Base-by-base conservation (phyloP, 2,113 vertebrate species). In the Peucedramus taeniatus region DNA sequence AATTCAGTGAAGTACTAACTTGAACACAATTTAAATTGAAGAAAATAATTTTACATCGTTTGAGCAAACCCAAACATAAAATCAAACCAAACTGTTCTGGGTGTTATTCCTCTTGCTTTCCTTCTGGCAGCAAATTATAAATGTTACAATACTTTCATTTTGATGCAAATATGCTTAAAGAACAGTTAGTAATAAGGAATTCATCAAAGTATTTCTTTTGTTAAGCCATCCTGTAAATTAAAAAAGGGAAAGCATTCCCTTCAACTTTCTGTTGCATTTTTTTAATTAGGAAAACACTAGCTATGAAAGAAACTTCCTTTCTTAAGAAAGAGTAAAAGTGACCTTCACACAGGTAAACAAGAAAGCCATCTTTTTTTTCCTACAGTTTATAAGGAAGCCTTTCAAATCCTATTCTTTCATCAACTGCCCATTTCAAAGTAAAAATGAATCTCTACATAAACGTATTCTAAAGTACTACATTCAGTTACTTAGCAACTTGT, bases 401-500 rank as follows among this genome's bases (percentile, higher is more conserved):
- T 89, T 93, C 20, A 45, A 61, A 68, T 66, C 44, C 6, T 60
- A 74, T 78, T 86, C 89, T 90, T 77, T 80, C 35, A 87, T 37
- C 10, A 61, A 70, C n/a, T 59, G 30, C 56, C 66, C 11, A 64
- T 83, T 86, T 71, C 21, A 51, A 90, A 80, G 54, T 37, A 87
- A 97, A 95, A 96, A 91, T 35, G 0, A 61, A 70, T 66, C 69
- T 74, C 74, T 63, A 65, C 17, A 22, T 64, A 50, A 89, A 80
- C 31, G 61, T 10, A 74, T 26, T 77, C 64, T 44, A 31, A 19
- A 75, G 35, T 65, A 60, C 8, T 93, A 78, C 27, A 60, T 51
- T 77, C 76, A 81, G 93, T 93, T 95, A 96, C 87, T 94, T 92
- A 89, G 95, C 89, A 96, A 95, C 89, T 87, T 90, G 56, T 37